These are phyloP conservation scores for Papilio polyxenes DNA, from an alignment of 1,140 invertebrate genomes.

Conservation along the genomic window DNA sequence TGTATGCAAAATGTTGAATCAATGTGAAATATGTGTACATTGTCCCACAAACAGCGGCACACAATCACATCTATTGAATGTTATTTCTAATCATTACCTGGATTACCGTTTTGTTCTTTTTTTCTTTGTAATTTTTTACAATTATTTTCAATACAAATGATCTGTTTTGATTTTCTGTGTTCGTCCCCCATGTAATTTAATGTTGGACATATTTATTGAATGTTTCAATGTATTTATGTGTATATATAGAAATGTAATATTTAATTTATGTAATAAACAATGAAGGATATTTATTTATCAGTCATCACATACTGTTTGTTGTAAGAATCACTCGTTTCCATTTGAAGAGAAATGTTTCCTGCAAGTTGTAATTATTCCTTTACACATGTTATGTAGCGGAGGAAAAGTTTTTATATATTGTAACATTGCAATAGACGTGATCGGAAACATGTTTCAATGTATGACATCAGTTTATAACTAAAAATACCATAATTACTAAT, in stretches of 20 bases:
- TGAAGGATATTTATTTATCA: not conserved
- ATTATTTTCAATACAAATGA: not conserved
- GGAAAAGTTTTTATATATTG: not conserved
- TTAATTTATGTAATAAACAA: not conserved
- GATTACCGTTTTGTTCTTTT: no score
- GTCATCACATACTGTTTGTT: no score
- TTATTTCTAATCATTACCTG: no score
- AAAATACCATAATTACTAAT: not conserved
- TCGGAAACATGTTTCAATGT: not conserved
- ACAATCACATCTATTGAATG: no score
- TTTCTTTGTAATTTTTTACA: not conserved
- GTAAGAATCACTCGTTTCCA: no score
- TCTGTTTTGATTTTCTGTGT: constrained; percentile 26
- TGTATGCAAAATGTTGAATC: no score
- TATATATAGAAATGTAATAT: not conserved
- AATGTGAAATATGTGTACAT: no score
- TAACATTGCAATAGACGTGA: not conserved
- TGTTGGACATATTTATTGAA: not conserved
- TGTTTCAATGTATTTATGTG: not conserved
- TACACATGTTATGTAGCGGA: not conserved
- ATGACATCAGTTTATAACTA: not conserved
- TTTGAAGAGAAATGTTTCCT: no score
- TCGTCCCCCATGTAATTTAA: constrained; percentile 7
- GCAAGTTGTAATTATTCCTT: no score
- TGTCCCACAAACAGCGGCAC: no score